These are phyloP conservation scores for Monopterus albus DNA, from an alignment of 2,113 vertebrate genomes.

Conservation along the genomic window DNA sequence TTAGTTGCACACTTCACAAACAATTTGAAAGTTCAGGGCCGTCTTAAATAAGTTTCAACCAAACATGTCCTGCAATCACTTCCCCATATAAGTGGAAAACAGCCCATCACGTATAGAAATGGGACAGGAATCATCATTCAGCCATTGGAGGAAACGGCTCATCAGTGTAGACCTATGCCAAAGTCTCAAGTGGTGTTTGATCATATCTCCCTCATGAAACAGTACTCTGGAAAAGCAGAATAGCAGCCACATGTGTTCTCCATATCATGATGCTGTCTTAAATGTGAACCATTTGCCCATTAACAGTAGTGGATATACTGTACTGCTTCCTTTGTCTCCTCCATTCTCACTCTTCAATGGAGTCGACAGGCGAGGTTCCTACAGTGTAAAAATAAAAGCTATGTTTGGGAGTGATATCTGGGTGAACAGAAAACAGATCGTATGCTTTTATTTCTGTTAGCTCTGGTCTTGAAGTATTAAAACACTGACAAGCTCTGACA, in stretches of 20 bases:
- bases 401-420: constrained; percentile 70
- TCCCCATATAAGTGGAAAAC: constrained; percentile 36
- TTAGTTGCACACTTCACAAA: constrained; percentile 59
- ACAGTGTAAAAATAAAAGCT: constrained; percentile 80
- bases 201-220: constrained; percentile 56
- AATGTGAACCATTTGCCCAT: constrained; percentile 80
- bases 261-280: constrained; percentile 72
- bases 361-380: constrained; percentile 45
- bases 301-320: constrained; percentile 76
- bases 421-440: constrained; percentile 70
- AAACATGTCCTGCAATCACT: constrained; percentile 32
- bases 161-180: constrained; percentile 36
- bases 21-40: constrained; percentile 50
- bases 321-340: constrained; percentile 72
- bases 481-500: too few species aligned
- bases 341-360: constrained; percentile 78
- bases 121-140: constrained; percentile 34
- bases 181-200: constrained; percentile 65
- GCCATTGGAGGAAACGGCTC: constrained; percentile 31
- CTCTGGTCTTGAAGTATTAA: constrained; percentile 75
- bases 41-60: constrained; percentile 30
- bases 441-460: constrained; percentile 77
- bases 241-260: constrained; percentile 79
- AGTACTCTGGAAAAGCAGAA: constrained; percentile 55
- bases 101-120: background rate